Evolutionary conservation across 2,113 vertebrate species (phyloP).

Genomic region (Rhabdomys dilectus): DNA sequence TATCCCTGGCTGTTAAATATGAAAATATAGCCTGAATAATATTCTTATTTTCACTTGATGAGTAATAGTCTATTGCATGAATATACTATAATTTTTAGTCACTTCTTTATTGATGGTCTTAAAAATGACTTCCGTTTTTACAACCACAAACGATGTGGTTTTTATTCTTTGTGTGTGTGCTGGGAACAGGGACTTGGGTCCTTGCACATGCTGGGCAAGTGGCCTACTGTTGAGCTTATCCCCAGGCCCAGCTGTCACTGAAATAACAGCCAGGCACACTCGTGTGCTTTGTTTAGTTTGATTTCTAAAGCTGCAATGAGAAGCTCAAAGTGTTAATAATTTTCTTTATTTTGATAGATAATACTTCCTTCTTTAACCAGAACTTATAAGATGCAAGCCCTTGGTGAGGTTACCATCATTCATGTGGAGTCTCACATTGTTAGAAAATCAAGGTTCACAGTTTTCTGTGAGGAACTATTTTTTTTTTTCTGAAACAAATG

Average conservation of each 20-base stretch:
- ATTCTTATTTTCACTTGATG: neutral
- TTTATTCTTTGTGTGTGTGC: neutral
- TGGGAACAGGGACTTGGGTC: neutral
- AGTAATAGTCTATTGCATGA: neutral
- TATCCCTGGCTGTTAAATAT: conserved; percentile 9
- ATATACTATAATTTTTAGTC: neutral
- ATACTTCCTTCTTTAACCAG: neutral
- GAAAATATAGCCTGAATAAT: neutral
- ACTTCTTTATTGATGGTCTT: neutral
- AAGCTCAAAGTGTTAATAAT: neutral
- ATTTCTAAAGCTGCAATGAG: conserved; percentile 11
- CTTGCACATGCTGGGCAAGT: neutral
- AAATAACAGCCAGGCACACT: neutral
- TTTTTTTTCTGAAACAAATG: conserved; percentile 9
- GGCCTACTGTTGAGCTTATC: neutral
- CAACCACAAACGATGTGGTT: neutral
- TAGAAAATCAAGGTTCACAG: conserved; percentile 24
- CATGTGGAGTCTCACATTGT: neutral
- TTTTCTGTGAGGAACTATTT: neutral
- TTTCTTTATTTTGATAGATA: neutral
- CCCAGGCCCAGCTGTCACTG: neutral
- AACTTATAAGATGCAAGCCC: neutral
- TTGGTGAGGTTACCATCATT: neutral
- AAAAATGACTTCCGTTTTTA: neutral
- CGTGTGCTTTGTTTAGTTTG: neutral